A percentile compares a stretch with the other conserved stretches of the same genome.
Evolutionary conservation across 30 jellyfish, hydroid and myxozoan species (phyloP).

Genomic region (Pseudorhiza aurosa): DNA sequence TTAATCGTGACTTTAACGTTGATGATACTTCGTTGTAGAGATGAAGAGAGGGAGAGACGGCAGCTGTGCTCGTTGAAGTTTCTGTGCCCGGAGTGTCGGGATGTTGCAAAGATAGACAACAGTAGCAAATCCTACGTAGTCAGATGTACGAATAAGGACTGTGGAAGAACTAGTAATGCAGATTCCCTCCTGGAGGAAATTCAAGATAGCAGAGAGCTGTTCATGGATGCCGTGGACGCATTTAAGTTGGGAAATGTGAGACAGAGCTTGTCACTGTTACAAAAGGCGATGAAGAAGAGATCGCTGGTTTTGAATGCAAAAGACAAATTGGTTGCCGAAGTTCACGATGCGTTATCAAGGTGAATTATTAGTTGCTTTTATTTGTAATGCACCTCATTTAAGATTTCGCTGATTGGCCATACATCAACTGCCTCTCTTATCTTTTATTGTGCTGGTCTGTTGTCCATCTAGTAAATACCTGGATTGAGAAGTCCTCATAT

Average conservation of each 20-base stretch:
- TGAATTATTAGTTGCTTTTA: neutral
- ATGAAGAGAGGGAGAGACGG: conserved; percentile 70
- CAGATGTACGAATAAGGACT: conserved; percentile 40
- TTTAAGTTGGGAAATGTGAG: conserved; percentile 51
- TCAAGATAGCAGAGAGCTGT: conserved; percentile 51
- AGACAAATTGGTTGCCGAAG: conserved; percentile 69
- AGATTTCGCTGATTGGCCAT: no score
- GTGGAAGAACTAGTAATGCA: conserved; percentile 35
- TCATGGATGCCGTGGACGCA: conserved; percentile 68
- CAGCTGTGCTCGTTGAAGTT: conserved; percentile 53
- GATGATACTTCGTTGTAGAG: conserved; percentile 34
- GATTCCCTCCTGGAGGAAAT: conserved; percentile 43
- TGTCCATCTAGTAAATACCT: no score
- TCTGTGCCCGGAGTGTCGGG: conserved; percentile 63
- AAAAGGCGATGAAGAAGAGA: conserved; percentile 55
- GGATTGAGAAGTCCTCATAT: no score
- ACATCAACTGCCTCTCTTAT: no score
- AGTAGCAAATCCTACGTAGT: conserved; percentile 36
- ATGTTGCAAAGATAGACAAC: conserved; percentile 33
- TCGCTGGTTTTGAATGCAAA: conserved; percentile 33
- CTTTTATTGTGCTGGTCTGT: no score
- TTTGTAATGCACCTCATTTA: no score
- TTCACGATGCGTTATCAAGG: conserved; percentile 79
- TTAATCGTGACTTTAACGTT: no score
- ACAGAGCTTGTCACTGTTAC: conserved; percentile 47